phyloP scores from a whole-genome alignment of 2,888 invertebrate genomes.

The Euzetes globulus region DNA sequence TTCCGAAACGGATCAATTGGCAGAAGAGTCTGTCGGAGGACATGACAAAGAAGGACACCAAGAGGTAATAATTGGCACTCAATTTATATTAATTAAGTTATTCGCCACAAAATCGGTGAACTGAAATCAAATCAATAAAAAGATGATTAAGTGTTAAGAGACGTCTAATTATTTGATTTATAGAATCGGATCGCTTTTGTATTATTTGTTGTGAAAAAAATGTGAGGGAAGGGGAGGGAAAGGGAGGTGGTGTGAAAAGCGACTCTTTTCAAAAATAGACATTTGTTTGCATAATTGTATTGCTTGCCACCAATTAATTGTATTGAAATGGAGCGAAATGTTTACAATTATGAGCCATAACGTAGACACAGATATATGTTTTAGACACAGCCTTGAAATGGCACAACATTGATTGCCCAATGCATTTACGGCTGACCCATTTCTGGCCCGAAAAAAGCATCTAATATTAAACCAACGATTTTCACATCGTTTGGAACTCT shows the following conservation, averaged over 20 bases:
- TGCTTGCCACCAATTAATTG: neutral
- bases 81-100: neutral
- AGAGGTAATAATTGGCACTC: neutral
- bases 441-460: conserved; percentile 1
- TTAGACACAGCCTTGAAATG: conserved; percentile 28
- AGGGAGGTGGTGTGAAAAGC: too few species aligned
- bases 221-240: neutral
- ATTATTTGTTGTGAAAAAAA: neutral
- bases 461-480: neutral
- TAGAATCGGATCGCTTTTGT: neutral
- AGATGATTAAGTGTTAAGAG: neutral
- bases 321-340: conserved; percentile 23
- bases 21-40: conserved; percentile 29
- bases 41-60: neutral
- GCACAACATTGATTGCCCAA: neutral
- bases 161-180: neutral
- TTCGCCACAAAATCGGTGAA: neutral
- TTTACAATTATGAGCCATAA: neutral
- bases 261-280: too few species aligned
- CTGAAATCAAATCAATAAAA: conserved; percentile 2
- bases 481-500: conserved; percentile 8
- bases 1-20: conserved; percentile 26
- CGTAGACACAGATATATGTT: neutral
- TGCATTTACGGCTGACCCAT: conserved; percentile 19
- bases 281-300: neutral